Base-by-base conservation (phyloP, 2,888 invertebrate species). In the Dascillus cervinus region DNA sequence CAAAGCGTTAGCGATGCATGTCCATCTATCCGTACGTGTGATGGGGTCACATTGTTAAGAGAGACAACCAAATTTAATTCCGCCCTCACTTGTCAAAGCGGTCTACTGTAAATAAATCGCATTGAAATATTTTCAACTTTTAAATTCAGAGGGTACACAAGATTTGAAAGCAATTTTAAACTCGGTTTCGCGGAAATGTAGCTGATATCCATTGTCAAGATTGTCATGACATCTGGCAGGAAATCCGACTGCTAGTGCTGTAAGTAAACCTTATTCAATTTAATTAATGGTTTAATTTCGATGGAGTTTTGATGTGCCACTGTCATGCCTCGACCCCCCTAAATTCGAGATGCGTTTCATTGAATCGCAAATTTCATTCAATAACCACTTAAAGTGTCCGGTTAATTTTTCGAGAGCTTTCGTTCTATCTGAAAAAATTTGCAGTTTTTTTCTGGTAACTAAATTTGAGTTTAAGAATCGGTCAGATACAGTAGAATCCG, bases 71-170 rank as follows among this genome's bases (percentile, higher is more conserved):
- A 59, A 62, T 60, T 55, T 50, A 58, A 59, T 58, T 57, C 62
- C 60, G 57, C 59, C 60, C 56, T 50, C 57, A 54, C 56, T 56
- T 53, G 57, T 60, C 59, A 57, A 53, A 46, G 49, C 58, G 56
- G 43, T 60, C 56, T 60, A 52, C 54, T 61, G 64, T 62, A 60
- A 62, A 61, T 53, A 62, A 62, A 64, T 62, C 56, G 56, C 60
- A 62, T 62, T 62, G 60, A 62, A 62, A 58, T 55, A 57, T 51
- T 61, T 62, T 62, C 57, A 59, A 58, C 58, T 62, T 64, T 62
- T 56, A 59, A 60, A 58, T 56, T 57, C 49, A 38, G 46, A 50
- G 53, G 48, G 46, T 49, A 47, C 43, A 50, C 50, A 38, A 41
- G 44, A 38, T 36, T 30, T 41, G 41, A 28, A 44, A 47, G 51